phyloP scores from a whole-genome alignment of 2,113 vertebrate species.

The Amblyornis subalaris region DNA sequence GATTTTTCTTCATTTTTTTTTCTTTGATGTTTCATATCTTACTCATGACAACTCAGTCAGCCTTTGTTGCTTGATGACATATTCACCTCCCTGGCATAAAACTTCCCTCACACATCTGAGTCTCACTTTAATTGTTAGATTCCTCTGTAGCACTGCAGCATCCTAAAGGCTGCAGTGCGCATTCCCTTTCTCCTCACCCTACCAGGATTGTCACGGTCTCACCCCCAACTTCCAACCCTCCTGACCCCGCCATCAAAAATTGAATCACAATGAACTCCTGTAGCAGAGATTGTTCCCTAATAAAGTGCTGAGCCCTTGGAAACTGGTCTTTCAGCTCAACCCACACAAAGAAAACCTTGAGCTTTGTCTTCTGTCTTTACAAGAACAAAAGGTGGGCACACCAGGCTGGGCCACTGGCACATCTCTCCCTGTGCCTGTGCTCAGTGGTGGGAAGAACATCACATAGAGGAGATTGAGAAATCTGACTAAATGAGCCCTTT shows the following conservation, averaged over 20 bases:
- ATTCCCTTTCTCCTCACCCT: neutral
- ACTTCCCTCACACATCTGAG: neutral
- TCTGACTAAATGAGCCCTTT: accelerated
- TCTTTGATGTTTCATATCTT: neutral
- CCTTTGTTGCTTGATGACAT: neutral
- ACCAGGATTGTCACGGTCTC: neutral
- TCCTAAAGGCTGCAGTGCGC: neutral
- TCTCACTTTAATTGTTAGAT: neutral
- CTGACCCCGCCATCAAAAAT: neutral
- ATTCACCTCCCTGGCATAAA: neutral
- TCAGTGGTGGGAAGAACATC: neutral
- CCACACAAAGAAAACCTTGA: neutral
- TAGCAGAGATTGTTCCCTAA: neutral
- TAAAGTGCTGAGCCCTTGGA: neutral
- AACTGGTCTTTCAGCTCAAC: neutral
- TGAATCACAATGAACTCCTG: neutral
- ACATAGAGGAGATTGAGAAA: neutral
- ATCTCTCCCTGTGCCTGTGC: neutral
- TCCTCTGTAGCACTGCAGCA: neutral
- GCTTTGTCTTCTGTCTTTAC: neutral
- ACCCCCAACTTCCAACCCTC: neutral
- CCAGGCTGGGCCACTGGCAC: neutral
- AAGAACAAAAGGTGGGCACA: neutral
- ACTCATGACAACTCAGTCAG: neutral
- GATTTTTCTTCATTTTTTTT: neutral